These are phyloP conservation scores for Mayetiola destructor DNA, from an alignment of 2,888 invertebrate species.

Conservation along the genomic window DNA sequence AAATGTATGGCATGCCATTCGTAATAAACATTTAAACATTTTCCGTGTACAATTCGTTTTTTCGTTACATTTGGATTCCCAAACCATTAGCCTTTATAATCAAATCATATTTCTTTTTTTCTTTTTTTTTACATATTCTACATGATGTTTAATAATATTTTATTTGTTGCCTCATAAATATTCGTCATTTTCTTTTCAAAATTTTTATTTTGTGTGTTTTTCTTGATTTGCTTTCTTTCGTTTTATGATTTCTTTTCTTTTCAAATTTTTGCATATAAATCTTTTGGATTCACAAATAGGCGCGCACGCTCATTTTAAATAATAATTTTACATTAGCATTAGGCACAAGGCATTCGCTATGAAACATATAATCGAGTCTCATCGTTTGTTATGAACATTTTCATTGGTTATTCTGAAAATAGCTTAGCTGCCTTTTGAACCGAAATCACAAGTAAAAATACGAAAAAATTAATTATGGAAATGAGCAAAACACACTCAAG, in stretches of 20 bases:
- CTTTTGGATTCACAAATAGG: not conserved
- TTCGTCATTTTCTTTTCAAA: not conserved
- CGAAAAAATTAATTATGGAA: too few relatives aligned
- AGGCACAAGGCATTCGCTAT: too few relatives aligned
- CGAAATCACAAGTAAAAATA: too few relatives aligned
- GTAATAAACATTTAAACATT: constrained; percentile 4
- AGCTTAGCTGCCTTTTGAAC: too few relatives aligned
- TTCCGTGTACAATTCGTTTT: too few relatives aligned
- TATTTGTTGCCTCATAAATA: constrained; percentile 1
- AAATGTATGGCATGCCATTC: constrained; percentile 5
- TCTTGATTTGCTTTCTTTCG: not conserved
- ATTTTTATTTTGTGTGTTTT: not conserved
- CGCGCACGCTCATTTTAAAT: not conserved
- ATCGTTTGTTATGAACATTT: too few relatives aligned
- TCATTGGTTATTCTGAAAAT: too few relatives aligned
- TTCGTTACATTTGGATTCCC: not conserved
- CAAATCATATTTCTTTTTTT: constrained; percentile 5
- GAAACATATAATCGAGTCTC: too few relatives aligned
- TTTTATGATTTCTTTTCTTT: too few relatives aligned
- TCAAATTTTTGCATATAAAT: constrained; percentile 6
- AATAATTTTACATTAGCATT: too few relatives aligned
- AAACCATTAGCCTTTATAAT: not conserved
- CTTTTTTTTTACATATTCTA: too few relatives aligned
- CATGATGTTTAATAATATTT: constrained; percentile 9
- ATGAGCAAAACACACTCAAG: too few relatives aligned